Evolutionary conservation across 2,888 invertebrate genomes (phyloP).

Genomic region (Bellardia pandia): DNA sequence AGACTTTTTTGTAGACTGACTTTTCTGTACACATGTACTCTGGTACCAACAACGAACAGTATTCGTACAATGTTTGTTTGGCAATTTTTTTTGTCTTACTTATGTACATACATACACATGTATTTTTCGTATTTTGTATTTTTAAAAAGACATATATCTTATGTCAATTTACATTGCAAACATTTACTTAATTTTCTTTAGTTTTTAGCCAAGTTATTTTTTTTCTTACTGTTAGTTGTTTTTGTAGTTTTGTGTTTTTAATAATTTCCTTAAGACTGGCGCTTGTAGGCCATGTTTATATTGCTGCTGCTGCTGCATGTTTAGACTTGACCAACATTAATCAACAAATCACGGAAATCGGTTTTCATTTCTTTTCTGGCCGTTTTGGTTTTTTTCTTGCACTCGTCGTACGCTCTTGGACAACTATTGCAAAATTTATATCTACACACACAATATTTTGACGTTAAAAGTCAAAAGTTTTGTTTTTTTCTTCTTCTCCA

Average conservation of each 20-base stretch:
- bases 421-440: slow-evolving; percentile 68
- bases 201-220: slow-evolving; percentile 20
- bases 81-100: slow-evolving; percentile 7
- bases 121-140: slow-evolving; percentile 34
- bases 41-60: background rate
- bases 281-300: slow-evolving; percentile 69
- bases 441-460: slow-evolving; percentile 65
- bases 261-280: slow-evolving; percentile 69
- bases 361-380: slow-evolving; percentile 63
- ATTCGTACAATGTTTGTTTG: slow-evolving; percentile 11
- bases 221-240: background rate
- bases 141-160: slow-evolving; percentile 35
- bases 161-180: slow-evolving; percentile 61
- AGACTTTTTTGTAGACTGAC: slow-evolving; percentile 18
- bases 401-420: slow-evolving; percentile 31
- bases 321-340: slow-evolving; percentile 74
- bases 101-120: background rate
- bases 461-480: slow-evolving; percentile 70
- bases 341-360: slow-evolving; percentile 75
- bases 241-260: slow-evolving; percentile 34
- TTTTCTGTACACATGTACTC: background rate
- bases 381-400: slow-evolving; percentile 2
- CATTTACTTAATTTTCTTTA: slow-evolving; percentile 63
- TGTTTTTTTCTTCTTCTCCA: slow-evolving; percentile 30
- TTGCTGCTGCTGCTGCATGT: slow-evolving; percentile 61